Evolutionary conservation across 2,888 invertebrate genomes (phyloP), one percentile per base, ranked within the genome.

Genomic region (Pachydiplax longipennis): DNA sequence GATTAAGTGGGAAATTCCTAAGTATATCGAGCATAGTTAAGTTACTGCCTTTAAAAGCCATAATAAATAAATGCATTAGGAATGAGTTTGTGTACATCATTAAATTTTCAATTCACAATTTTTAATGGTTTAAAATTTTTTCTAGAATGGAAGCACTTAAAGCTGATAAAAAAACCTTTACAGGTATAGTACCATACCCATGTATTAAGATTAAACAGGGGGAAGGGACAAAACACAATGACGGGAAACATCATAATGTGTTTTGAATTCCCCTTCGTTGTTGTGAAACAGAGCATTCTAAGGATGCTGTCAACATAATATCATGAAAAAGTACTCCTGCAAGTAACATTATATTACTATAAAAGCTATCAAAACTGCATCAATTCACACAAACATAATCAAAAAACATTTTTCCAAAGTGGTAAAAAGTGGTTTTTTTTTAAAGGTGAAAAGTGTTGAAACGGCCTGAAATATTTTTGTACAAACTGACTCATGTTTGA

Each of bases 51-150:
- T 87, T 65, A 65, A 65, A 87, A 87, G 87, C 87, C 87, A 65
- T 61, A 87, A 87, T 87, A 87, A 87, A 87, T 87, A 87, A 87
- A 87, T 65, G 87, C 87, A 87, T 37, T 65, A 37, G 37, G 58
- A 58, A 87, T 58, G 58, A 87, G 65, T 35, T 18, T 87, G 87
- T 61, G 8, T 65, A 61, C 87, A 87, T 87, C n/a, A 35, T 61
- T 22, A 87, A 58, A 37, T 4, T 65, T 18, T 83, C 61, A 37
- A 87, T 37, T 61, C 31, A 25, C 35, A 35, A 35, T 87, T 87
- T 87, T 87, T 40, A 6, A 61, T 37, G 22, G 22, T 37, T 37
- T 65, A 87, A 87, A 87, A 37, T 37, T 61, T 58, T 18, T 87
- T 65, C 73, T 73, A 73, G 22, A 61, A 61, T 65, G 87, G 87